phyloP scores from a whole-genome alignment of 2,888 invertebrate species.

The Oithona nana region DNA sequence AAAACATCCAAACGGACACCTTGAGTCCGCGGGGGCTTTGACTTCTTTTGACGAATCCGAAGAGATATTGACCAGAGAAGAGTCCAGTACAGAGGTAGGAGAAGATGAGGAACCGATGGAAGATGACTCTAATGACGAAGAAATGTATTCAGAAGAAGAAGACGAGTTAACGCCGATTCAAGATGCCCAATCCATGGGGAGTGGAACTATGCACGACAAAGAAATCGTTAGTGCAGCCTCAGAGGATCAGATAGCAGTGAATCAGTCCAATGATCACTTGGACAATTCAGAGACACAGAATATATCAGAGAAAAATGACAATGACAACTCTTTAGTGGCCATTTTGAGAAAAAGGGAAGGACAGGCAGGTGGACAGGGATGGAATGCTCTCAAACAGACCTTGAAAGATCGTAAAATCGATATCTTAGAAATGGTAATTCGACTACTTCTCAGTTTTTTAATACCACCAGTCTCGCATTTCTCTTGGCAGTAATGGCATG shows the following conservation, averaged over 20 bases:
- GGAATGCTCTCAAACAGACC: constrained; percentile 7
- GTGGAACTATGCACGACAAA: background rate
- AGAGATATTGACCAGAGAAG: constrained; percentile 16
- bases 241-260: background rate
- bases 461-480: background rate
- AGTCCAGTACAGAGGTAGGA: background rate
- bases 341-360: background rate
- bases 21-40: background rate
- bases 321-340: background rate
- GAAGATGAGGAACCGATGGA: background rate
- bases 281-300: too few species aligned
- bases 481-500: too few species aligned
- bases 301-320: background rate
- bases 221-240: background rate
- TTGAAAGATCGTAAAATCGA: constrained; percentile 5
- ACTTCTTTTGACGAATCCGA: background rate
- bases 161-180: background rate
- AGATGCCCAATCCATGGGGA: background rate
- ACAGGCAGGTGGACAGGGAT: background rate
- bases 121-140: background rate
- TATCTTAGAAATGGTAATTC: background rate
- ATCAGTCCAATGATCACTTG: background rate
- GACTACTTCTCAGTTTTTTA: background rate
- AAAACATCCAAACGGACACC: background rate
- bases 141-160: background rate